Evolutionary conservation across 2,797 vertebrate species (phyloP), one percentile per base, ranked within the genome.

Genomic region (Carapus acus): DNA sequence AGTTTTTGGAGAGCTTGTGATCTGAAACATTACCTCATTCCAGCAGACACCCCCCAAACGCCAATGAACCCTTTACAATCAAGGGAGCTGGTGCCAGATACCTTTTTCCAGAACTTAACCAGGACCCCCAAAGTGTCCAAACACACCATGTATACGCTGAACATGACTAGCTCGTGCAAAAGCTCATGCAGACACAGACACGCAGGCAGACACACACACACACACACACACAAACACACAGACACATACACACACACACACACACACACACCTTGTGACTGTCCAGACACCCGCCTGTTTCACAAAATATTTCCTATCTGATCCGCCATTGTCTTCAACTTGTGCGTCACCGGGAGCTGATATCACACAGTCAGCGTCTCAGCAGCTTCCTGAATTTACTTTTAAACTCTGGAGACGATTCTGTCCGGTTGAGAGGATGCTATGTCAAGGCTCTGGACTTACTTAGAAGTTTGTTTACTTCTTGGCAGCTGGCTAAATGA

Each of bases 291-390:
- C 77, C 69, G 79, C 67, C 81, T 70, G 81, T 83, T 82, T 84
- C 83, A 85, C 78, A 65, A 83, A 86, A 79, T 87, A 72, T 87
- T 87, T 87, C 86, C 86, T 82, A 87, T 87, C 77, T 81, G 84
- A 85, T 86, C 79, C 69, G 65, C 83, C 75, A 73, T 77, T 67
- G 59, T 71, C 72, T 65, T 58, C 33, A 79, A 82, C 73, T 72
- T 83, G 80, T 88, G 87, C 83, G 86, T 90, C 87, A 89, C 58
- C 75, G 71, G 47, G 67, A 78, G 77, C 74, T 84, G 81, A 83
- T 87, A 86, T 86, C 83, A 86, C 85, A 63, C 63, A 68, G 79
- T 83, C 85, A 83, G 83, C 82, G 86, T 88, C 88, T 88, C 84
- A 78, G 71, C 67, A 73, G 84, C 85, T 88, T 88, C 88, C 88